Percentiles rank a stretch among this genome's conserved stretches.
These are phyloP conservation scores for Rhynchophorus ferrugineus DNA, from an alignment of 1,140 invertebrate species.

Conservation along the genomic window DNA sequence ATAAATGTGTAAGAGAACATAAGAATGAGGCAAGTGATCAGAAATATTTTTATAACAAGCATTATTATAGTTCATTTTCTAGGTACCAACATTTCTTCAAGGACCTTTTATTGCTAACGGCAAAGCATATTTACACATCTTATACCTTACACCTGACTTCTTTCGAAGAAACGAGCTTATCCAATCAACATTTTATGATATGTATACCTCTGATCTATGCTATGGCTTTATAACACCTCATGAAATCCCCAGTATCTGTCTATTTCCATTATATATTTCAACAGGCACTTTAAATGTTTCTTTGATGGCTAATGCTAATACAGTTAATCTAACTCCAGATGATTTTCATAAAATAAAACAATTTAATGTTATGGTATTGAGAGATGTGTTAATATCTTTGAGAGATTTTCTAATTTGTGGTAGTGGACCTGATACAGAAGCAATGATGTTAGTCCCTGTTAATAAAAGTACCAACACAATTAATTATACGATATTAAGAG, in stretches of 20 bases:
- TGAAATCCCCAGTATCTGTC: constrained; percentile 48
- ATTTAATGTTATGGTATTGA: constrained; percentile 56
- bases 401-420: constrained; percentile 73
- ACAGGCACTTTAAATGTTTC: constrained; percentile 69
- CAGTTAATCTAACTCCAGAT: constrained; percentile 45
- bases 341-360: constrained; percentile 51
- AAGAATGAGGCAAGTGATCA: constrained; percentile 26
- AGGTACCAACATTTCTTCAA: constrained; percentile 12
- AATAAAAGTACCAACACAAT: constrained; percentile 40
- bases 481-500: constrained; percentile 55
- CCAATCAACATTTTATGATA: constrained; percentile 20
- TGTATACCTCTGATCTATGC: constrained; percentile 34
- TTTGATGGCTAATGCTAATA: constrained; percentile 47
- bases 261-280: constrained; percentile 81
- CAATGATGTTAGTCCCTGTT: constrained; percentile 70
- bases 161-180: constrained; percentile 16
- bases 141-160: constrained; percentile 31
- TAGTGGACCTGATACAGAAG: constrained; percentile 52
- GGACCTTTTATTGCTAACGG: constrained; percentile 5
- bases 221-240: constrained; percentile 55
- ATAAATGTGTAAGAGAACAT: constrained; percentile 25
- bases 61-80: not conserved
- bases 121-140: constrained; percentile 33
- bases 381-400: constrained; percentile 65
- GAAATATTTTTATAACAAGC: not conserved